A percentile compares a stretch with the other conserved stretches of the same genome.
Evolutionary conservation across 2,113 vertebrate genomes (phyloP).

Genomic region (Alouatta palliata): DNA sequence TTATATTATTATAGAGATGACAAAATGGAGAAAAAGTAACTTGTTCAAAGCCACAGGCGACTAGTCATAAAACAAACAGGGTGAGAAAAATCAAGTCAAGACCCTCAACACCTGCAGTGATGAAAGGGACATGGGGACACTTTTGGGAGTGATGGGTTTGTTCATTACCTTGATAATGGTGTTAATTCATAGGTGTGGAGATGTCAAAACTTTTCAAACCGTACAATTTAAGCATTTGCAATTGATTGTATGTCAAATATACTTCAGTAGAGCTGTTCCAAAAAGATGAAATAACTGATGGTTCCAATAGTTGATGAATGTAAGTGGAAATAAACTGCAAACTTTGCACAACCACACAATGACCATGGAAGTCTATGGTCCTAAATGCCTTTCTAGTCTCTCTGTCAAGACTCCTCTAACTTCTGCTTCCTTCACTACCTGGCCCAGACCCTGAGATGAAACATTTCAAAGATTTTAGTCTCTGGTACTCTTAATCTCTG

Average conservation of each 20-base stretch:
- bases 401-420: background rate
- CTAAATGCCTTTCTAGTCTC: background rate
- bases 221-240: background rate
- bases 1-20: constrained; percentile 25
- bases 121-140: background rate
- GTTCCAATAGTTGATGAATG: background rate
- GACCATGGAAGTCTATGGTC: background rate
- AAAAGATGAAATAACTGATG: constrained; percentile 1
- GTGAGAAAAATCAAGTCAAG: background rate
- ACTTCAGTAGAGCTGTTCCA: background rate
- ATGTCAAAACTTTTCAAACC: background rate
- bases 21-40: background rate
- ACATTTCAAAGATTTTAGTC: background rate
- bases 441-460: background rate
- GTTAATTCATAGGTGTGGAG: background rate
- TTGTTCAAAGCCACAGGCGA: background rate
- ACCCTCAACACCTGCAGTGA: background rate
- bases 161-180: background rate
- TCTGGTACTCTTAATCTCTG: background rate
- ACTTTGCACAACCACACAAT: background rate
- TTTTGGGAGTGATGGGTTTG: background rate
- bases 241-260: background rate
- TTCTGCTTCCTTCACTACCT: background rate
- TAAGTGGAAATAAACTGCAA: background rate
- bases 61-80: background rate